phyloP scores from a whole-genome alignment of 64 coral and sea anemone species.

The Platygyra sinensis region DNA sequence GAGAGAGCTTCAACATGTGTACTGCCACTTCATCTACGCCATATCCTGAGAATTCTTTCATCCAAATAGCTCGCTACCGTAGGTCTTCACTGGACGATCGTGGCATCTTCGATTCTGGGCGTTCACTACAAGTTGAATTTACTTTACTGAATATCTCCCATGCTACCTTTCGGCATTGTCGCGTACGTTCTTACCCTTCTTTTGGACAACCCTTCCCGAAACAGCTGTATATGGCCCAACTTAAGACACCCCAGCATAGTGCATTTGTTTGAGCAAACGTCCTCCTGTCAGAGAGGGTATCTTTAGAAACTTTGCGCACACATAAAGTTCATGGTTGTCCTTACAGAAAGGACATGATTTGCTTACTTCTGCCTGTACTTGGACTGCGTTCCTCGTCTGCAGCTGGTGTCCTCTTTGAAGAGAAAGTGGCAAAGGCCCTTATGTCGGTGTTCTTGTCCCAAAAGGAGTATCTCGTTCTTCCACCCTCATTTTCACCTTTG shows the following conservation, averaged over 20 bases:
- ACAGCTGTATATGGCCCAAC: neutral
- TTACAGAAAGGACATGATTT: neutral
- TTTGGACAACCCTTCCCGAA: too few species aligned
- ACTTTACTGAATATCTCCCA: too few species aligned
- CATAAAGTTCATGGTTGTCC: neutral
- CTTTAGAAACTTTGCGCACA: neutral
- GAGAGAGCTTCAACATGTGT: too few species aligned
- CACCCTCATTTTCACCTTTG: neutral
- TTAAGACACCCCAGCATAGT: constrained; percentile 3
- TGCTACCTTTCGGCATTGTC: too few species aligned
- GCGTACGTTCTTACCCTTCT: too few species aligned
- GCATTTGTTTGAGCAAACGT: neutral
- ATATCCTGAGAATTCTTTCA: too few species aligned
- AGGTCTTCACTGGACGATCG: too few species aligned
- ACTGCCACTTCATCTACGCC: too few species aligned
- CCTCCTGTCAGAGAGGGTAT: neutral
- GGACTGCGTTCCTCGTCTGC: neutral
- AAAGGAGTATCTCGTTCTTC: neutral
- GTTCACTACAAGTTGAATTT: too few species aligned
- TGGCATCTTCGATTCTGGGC: too few species aligned
- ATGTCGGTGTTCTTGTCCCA: neutral
- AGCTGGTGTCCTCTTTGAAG: neutral
- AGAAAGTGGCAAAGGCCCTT: neutral
- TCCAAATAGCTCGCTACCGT: too few species aligned
- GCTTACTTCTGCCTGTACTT: neutral